Base-by-base conservation (phyloP, 2,888 invertebrate species). In the Acleris cristana region DNA sequence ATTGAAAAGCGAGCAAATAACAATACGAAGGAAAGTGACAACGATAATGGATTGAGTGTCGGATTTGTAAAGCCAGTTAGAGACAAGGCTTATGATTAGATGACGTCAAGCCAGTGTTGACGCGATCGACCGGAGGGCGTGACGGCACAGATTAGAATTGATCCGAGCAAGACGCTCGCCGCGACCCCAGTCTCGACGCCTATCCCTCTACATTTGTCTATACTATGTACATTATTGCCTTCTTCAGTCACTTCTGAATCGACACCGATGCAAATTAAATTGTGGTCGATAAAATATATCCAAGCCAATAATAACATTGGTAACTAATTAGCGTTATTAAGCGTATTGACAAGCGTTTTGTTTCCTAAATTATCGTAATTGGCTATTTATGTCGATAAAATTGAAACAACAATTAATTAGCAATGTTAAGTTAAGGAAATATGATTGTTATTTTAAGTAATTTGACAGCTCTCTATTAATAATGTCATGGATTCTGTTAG, bases 101-200 rank as follows among this genome's bases (percentile, higher is more conserved):
- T 79, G 78, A 78, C 79, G 79, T 81, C 76, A 73, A 70, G 68
- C 51, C 74, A 73, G 75, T 73, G 75, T 77, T 79, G 78, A 79
- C 79, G 76, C 75, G 79, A 69, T 70, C 65, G 70, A 77, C 76
- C 79, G 76, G 75, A 73, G 75, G 78, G 80, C 81, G 80, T 84
- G 84, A 85, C 85, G 85, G 79, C 80, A 81, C 77, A 84, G 86
- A 86, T 87, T 86, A 86, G 80, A 83, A 87, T 86, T 87, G 87
- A 87, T 87, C 87, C 84, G 76, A 82, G 74, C 79, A 84, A 84
- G 81, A 81, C 82, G 80, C 78, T 76, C 72, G 72, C 68, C 74
- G 72, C 63, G 52, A 66, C 70, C 52, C 66, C 57, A 75, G 74
- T 74, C 76, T 79, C 81, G 80, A 83, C 86, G 84, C 83, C 82